These are phyloP conservation scores for Pachyramphus minor DNA, from an alignment of 2,113 vertebrate species.

Conservation along the genomic window DNA sequence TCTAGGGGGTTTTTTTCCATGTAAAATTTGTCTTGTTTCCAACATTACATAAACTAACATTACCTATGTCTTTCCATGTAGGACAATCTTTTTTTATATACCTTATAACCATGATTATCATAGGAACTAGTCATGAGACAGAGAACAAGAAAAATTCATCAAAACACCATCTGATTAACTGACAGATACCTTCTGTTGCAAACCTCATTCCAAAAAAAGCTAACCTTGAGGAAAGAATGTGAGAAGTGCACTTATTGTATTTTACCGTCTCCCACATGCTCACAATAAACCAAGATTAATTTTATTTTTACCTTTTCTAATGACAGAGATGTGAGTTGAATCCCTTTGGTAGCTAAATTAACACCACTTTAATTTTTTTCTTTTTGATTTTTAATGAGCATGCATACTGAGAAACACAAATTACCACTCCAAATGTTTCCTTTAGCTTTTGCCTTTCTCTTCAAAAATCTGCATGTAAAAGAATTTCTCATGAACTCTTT, in stretches of 20 bases:
- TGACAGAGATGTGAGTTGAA: background rate
- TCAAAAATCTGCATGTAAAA: background rate
- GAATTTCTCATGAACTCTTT: background rate
- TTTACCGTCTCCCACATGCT: background rate
- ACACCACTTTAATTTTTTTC: background rate
- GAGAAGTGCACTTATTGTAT: background rate
- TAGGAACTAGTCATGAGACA: background rate
- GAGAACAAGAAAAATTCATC: background rate
- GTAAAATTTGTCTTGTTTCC: background rate
- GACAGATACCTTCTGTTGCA: background rate
- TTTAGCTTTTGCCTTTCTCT: background rate
- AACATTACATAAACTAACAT: background rate
- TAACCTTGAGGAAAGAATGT: background rate
- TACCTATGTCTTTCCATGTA: background rate
- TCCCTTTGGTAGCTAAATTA: background rate
- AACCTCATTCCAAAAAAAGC: background rate
- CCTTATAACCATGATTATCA: background rate
- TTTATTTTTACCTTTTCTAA: background rate
- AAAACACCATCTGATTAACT: constrained; percentile 7
- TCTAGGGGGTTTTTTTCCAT: background rate
- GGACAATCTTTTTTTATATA: background rate
- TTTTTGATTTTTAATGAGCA: background rate
- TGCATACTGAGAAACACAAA: background rate
- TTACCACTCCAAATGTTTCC: background rate
- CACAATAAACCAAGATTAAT: background rate